Conservation (phyloP, 1,140 invertebrate species). For the Drosophila ambigua region DNA sequence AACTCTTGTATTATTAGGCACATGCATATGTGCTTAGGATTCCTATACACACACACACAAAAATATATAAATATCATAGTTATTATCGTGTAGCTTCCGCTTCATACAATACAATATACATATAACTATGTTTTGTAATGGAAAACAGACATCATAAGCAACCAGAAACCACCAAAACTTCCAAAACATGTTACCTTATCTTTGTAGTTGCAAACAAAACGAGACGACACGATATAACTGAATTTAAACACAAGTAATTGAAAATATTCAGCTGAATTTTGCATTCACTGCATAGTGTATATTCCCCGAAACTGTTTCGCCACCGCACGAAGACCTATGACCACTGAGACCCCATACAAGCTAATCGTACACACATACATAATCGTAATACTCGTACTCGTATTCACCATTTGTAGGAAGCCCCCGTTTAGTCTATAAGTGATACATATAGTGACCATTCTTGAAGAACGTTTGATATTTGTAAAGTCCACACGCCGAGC, state of each 20-base stretch:
- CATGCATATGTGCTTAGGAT: conserved; percentile 21
- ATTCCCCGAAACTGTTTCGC: conserved; percentile 43
- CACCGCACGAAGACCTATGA: conserved; percentile 24
- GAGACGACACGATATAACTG: conserved; percentile 40
- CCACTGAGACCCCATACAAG: conserved; percentile 67
- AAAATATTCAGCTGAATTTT: conserved; percentile 81
- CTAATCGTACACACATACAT: conserved; percentile 21
- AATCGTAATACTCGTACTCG: conserved; percentile 3
- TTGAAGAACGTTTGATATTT: conserved; percentile 50
- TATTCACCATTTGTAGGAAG: conserved; percentile 38
- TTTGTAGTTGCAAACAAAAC: conserved; percentile 37
- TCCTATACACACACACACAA: conserved; percentile 22
- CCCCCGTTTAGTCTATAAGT: conserved; percentile 35
- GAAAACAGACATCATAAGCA: conserved; percentile 52
- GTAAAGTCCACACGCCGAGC: conserved; percentile 46
- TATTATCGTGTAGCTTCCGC: conserved; percentile 65
- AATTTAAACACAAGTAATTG: conserved; percentile 74
- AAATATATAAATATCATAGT: conserved; percentile 36
- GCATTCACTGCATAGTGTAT: conserved; percentile 59
- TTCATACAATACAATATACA: conserved; percentile 33
- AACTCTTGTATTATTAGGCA: conserved; percentile 42
- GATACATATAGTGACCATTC: conserved; percentile 42
- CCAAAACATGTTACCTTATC: conserved; percentile 78
- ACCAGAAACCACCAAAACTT: conserved; percentile 78
- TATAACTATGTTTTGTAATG: conserved; percentile 28